These are phyloP conservation scores for Pipistrellus pygmaeus DNA, from an alignment of 2,797 vertebrate species.

Conservation along the genomic window DNA sequence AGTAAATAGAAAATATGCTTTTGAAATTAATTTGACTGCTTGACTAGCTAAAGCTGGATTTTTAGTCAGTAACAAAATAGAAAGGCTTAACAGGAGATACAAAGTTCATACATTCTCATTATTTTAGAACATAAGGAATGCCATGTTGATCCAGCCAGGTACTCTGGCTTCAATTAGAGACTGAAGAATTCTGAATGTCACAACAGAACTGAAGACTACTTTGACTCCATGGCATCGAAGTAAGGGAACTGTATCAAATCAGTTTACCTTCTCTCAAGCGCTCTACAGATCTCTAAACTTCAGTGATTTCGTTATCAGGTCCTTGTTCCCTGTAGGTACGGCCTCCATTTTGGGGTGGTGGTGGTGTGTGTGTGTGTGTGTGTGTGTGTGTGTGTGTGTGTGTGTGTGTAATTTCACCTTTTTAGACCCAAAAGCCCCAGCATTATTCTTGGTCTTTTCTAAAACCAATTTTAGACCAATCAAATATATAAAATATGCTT, in stretches of 20 bases:
- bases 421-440: background rate
- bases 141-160: background rate
- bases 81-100: background rate
- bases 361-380: background rate
- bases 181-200: background rate
- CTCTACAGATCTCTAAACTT: background rate
- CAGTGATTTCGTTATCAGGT: background rate
- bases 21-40: background rate
- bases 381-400: background rate
- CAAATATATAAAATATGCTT: conserved; percentile 19
- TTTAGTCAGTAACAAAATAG: background rate
- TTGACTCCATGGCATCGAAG: background rate
- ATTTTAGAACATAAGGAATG: conserved; percentile 46
- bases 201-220: background rate
- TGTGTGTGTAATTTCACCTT: background rate
- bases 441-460: background rate
- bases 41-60: background rate
- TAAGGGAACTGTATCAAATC: background rate
- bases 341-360: background rate
- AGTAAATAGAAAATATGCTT: background rate
- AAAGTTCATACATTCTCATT: background rate
- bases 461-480: background rate
- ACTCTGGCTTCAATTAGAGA: background rate
- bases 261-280: background rate
- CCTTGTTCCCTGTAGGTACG: background rate